Base-by-base conservation (phyloP, 2,888 invertebrate species). In the Psococerastis gibbosa region DNA sequence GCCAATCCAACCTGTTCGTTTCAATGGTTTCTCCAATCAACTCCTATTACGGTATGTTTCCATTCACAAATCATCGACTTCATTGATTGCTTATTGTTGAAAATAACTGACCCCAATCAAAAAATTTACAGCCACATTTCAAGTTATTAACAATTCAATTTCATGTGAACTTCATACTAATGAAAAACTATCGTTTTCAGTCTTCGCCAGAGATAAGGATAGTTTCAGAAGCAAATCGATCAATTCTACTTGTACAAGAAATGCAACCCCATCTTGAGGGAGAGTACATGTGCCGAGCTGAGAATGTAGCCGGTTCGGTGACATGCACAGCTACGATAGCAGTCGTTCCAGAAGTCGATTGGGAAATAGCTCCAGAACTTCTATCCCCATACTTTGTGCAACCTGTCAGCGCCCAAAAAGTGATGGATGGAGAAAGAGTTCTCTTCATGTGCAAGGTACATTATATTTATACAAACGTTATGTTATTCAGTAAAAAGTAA, bases 401-500 rank as follows among this genome's bases (percentile, higher is more conserved):
- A 55, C 75, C 76, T 48, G 67, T 92, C 49, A 65, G 74, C 43
- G 75, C 84, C 3, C 63, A 77, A 6, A 73, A 75, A 46, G 78
- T 91, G 3, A 88, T 88, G 81, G 91, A 91, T 57, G 92, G 92
- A 43, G 87, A 94, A 55, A 75, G 78, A 50, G 80, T 84, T 46
- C 64, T 70, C 48, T 67, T 88, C 42, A 72, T 67, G 22, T 85
- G 85, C 55, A 66, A 74, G 55, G 60, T 60, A 47, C 31, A 31
- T n/a, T n/a, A n/a, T n/a, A n/a, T n/a, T n/a, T n/a, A n/a, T n/a
- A n/a, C n/a, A n/a, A n/a, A n/a, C n/a, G n/a, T n/a, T n/a, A n/a
- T n/a, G n/a, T n/a, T n/a, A n/a, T n/a, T n/a, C n/a, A n/a, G n/a
- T n/a, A n/a, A n/a, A n/a, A n/a, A n/a, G n/a, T n/a, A n/a, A n/a